A percentile compares a stretch with the other conserved stretches of the same genome.
These are phyloP conservation scores for Diplodus puntazzo DNA, from an alignment of 2,797 vertebrate genomes.

Conservation along the genomic window DNA sequence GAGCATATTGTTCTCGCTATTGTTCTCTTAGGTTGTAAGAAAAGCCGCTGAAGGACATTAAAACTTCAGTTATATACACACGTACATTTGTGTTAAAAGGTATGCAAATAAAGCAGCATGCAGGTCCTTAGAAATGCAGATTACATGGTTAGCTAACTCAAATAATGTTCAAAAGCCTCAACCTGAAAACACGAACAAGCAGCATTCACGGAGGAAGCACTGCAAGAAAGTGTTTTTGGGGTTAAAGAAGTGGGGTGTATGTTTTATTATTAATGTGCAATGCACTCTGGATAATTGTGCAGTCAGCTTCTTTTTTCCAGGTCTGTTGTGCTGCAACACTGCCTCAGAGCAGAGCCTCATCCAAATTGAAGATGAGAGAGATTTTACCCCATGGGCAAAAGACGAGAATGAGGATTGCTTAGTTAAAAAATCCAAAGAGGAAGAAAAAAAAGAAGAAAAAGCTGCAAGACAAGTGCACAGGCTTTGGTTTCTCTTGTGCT, in stretches of 20 bases:
- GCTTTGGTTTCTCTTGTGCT: conserved; percentile 27
- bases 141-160: conserved; percentile 14
- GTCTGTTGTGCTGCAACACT: conserved; percentile 62
- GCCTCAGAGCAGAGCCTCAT: conserved; percentile 62
- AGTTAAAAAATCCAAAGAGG: conserved; percentile 46
- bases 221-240: conserved; percentile 28
- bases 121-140: conserved; percentile 12
- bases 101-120: neutral
- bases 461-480: neutral
- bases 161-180: conserved; percentile 7
- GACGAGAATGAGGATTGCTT: conserved; percentile 45
- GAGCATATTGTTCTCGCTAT: neutral
- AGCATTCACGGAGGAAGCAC: conserved; percentile 20
- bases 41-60: neutral
- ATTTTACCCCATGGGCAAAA: conserved; percentile 56
- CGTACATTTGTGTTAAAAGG: neutral
- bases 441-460: neutral
- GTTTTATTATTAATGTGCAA: conserved; percentile 77
- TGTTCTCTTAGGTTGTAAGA: conserved; percentile 7
- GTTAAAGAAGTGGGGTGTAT: conserved; percentile 44
- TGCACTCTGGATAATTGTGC: conserved; percentile 66
- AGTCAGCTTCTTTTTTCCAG: conserved; percentile 77
- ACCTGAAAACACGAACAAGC: conserved; percentile 36
- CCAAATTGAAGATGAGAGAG: conserved; percentile 68
- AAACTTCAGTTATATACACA: neutral